Base-by-base conservation (phyloP, 2,888 invertebrate genomes). In the Octonoba sinensis region DNA sequence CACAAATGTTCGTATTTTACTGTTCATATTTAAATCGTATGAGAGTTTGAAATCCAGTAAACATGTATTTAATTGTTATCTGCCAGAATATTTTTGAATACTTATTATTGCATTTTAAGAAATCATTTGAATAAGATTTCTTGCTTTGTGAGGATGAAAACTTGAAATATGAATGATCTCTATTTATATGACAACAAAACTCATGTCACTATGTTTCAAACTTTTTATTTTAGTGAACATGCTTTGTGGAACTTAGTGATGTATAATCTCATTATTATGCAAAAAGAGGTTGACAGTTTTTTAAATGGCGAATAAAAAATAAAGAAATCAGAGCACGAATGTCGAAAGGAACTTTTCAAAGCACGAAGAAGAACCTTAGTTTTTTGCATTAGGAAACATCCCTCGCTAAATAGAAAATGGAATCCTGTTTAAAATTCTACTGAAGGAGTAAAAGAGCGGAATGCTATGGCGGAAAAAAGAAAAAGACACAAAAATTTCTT, bases 391-490 rank as follows among this genome's bases (percentile, higher is more conserved):
- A 49, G 16, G 54, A 64, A 69, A 67, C 73, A 74, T 62, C 73
- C 62, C 56, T 46, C 64, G 20, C 73, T 69, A 81, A 81, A 81
- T 81, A 81, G 73, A 81, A 81, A 69, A 74, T 73, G 62, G 54
- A 62, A 81, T 49, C 65, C 73, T 81, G 79, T 74, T 81, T 81
- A 73, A 81, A 73, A 81, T 81, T 81, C 79, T 44, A 54, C 56
- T 56, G 56, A 47, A 73, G 79, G 69, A 69, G 74, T 73, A 81
- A 74, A 81, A 73, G 69, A 70, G 69, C 36, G 15, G 62, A 62
- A 60, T 22, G 44, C 22, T n/a, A 46, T 24, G 49, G 44, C 22
- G 18, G 20, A 57, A 70, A 36, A 46, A 62, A 16, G 54, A 16
- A 11, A 22, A 57, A 54, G 15, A 60, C 22, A 36, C 22, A 11